These are phyloP conservation scores for Ditula angustiorana DNA, from an alignment of 2,888 invertebrate species.

Conservation along the genomic window DNA sequence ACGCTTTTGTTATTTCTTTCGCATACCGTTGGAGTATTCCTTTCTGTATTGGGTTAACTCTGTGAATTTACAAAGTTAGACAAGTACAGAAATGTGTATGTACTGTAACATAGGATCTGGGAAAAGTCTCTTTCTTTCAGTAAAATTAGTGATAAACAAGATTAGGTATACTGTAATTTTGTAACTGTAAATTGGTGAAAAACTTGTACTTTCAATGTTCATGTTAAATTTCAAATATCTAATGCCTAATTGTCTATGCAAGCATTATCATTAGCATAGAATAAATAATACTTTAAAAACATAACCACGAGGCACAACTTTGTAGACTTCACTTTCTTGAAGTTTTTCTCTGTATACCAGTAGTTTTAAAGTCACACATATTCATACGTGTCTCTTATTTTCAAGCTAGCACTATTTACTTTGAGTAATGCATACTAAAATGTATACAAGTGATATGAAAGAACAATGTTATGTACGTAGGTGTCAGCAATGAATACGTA, in stretches of 20 bases:
- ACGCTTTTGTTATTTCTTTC: conserved; percentile 59
- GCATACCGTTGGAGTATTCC: conserved; percentile 50
- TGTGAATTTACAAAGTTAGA: conserved; percentile 7
- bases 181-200: no score
- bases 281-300: no score
- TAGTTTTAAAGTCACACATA: not conserved
- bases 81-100: not conserved
- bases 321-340: not conserved
- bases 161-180: no score
- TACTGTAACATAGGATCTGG: not conserved
- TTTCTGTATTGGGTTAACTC: conserved; percentile 39
- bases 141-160: no score
- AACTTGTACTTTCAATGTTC: no score
- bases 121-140: no score
- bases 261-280: no score
- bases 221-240: no score
- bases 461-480: conserved; percentile 12
- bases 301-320: no score
- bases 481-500: conserved; percentile 18
- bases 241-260: no score
- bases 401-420: not conserved
- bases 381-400: not conserved
- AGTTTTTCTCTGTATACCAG: no score
- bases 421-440: not conserved
- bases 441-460: not conserved